These are phyloP conservation scores for Ancistrus triradiatus DNA, from an alignment of 2,113 vertebrate species.

Conservation along the genomic window DNA sequence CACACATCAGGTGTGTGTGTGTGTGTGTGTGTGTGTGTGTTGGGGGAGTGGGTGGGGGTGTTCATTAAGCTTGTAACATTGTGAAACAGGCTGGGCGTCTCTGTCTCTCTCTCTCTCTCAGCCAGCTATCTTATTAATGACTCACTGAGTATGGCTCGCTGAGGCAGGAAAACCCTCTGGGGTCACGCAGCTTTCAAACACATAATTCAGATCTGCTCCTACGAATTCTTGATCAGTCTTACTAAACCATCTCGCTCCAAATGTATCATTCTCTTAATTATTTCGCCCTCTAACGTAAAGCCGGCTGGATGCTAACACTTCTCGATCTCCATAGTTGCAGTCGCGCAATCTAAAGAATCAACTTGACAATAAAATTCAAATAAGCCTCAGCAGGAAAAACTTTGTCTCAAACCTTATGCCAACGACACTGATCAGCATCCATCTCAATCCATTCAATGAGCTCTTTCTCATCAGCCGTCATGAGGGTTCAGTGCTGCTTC, in stretches of 20 bases:
- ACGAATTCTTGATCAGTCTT: slow-evolving; percentile 26
- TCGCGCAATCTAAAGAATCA: too few relatives aligned
- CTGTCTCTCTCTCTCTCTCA: slow-evolving; percentile 28
- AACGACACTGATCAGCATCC: background rate
- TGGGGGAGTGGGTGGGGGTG: slow-evolving; percentile 27
- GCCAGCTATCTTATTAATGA: slow-evolving; percentile 42
- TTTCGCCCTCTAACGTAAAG: background rate
- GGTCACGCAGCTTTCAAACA: slow-evolving; percentile 45
- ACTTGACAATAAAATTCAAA: too few relatives aligned
- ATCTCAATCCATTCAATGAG: background rate
- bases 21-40: slow-evolving; percentile 16
- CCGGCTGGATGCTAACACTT: background rate
- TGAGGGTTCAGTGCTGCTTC: background rate
- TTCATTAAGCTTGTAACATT: slow-evolving; percentile 47
- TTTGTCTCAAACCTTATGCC: background rate
- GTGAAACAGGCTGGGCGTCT: slow-evolving; percentile 37
- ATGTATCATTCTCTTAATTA: background rate
- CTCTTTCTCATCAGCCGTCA: background rate
- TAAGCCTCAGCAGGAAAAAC: background rate
- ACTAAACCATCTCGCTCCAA: background rate
- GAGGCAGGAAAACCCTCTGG: slow-evolving; percentile 42
- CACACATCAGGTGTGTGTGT: slow-evolving; percentile 36
- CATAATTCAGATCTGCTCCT: slow-evolving; percentile 37
- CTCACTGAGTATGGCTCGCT: slow-evolving; percentile 38
- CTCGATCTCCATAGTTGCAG: too few relatives aligned